Evolutionary conservation across 2,797 vertebrate species (phyloP), one percentile per base, ranked within the genome.

Genomic region (Mus spretus): DNA sequence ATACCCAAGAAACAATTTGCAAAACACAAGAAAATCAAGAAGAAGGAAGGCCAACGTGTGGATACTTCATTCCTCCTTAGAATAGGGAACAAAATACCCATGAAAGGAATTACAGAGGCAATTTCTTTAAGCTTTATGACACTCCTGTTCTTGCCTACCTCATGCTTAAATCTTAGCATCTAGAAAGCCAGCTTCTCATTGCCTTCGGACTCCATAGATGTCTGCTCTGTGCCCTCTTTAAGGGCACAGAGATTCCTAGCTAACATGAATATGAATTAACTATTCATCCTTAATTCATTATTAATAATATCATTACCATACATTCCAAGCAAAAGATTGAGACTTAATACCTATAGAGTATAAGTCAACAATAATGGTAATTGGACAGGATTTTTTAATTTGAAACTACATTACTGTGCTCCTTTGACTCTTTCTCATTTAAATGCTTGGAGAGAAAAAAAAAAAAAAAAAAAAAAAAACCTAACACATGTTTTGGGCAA

Each of bases 381-480:
- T 22, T 26, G 3, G n/a, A 44, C 7, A 47, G 37, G 85, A 92
- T 55, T 88, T 89, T 94, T 91, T 20, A 94, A 91, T 90, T 7
- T 61, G 55, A 34, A 59, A 31, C 53, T n/a, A 70, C 4, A 37
- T 87, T 72, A 55, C 65, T 37, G 22, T 47, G 22, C 3, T 28
- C 96, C 63, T 94, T 90, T 86, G 37, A 63, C 40, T 85, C 53
- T 95, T 79, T 34, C 50, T 96, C 20, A 80, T 84, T 15, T 70
- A n/a, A 59, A 4, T 77, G 53, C 81, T 90, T 92, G 83, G 37
- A 7, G 1, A 10, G 3, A 40, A 9, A 22, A 59, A 13, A 14
- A 65, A 74, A 63, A 44, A 75, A 89, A 3, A 40, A 9, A 22
- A 59, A 13, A 11, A 65, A 74, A 63, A 44, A 75, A 89, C 63